phyloP scores from a whole-genome alignment of 2,113 vertebrate genomes.

The Herpailurus yagouaroundi region DNA sequence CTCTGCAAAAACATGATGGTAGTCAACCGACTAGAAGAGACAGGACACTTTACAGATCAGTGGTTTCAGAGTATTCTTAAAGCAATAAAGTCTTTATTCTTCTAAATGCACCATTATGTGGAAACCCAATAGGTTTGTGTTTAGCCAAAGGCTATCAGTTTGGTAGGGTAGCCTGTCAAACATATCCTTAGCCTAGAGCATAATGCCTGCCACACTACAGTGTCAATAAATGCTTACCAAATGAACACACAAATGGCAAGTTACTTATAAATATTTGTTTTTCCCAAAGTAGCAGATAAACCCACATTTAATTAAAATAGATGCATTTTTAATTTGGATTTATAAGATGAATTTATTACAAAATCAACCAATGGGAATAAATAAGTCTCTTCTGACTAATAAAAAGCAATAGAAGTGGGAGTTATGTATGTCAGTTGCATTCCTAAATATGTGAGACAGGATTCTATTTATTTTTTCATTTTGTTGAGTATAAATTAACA shows the following conservation, averaged over 20 bases:
- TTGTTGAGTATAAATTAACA: slow-evolving; percentile 25
- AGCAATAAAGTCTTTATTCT: slow-evolving; percentile 7
- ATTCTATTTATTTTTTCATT: not conserved
- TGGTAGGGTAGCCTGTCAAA: not conserved
- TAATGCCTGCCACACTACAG: not conserved
- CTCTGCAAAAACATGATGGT: slow-evolving; percentile 82
- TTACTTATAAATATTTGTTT: not conserved
- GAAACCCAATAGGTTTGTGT: not conserved
- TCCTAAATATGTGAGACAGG: not conserved
- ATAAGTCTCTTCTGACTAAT: not conserved
- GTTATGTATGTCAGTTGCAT: not conserved
- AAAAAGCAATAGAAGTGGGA: slow-evolving; percentile 16
- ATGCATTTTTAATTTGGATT: slow-evolving; percentile 39
- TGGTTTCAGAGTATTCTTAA: slow-evolving; percentile 32
- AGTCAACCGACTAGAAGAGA: not conserved
- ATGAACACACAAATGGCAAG: not conserved
- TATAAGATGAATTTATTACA: slow-evolving; percentile 40
- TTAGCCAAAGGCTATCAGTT: not conserved
- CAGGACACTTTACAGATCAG: not conserved
- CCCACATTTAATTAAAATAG: not conserved
- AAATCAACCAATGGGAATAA: not conserved
- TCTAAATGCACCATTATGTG: not conserved
- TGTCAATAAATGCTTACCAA: slow-evolving; percentile 7
- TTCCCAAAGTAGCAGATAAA: slow-evolving; percentile 41
- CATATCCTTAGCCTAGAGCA: not conserved